A percentile compares a stretch with the other conserved stretches of the same genome.
These are phyloP conservation scores for Priocnemis perturbator DNA, from an alignment of 2,888 invertebrate genomes.

Conservation along the genomic window DNA sequence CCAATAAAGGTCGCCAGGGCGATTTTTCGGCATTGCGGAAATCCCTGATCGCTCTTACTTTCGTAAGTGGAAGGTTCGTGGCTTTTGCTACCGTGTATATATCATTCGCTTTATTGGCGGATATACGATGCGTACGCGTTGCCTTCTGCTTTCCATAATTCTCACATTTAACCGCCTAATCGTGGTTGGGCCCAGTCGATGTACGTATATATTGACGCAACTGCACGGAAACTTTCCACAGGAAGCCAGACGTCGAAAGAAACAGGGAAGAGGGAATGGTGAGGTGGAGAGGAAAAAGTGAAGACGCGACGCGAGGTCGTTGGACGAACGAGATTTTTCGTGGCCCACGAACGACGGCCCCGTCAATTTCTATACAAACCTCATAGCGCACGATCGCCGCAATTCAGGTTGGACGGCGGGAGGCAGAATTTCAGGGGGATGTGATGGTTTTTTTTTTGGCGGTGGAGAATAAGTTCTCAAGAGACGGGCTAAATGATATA, in stretches of 20 bases:
- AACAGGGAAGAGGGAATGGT: conserved; percentile 9
- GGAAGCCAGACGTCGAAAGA: conserved; percentile 32
- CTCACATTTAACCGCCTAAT: conserved; percentile 64
- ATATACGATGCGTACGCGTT: conserved; percentile 32
- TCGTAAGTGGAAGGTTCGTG: conserved; percentile 24
- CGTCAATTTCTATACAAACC: too few relatives aligned
- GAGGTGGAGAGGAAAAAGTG: conserved; percentile 4
- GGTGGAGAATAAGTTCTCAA: background rate
- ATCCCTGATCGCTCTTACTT: conserved; percentile 28
- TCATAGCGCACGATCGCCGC: too few relatives aligned
- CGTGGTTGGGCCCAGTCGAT: conserved; percentile 40
- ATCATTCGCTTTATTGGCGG: conserved; percentile 44
- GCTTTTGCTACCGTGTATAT: conserved; percentile 17
- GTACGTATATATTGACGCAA: conserved; percentile 43
- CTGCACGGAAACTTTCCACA: conserved; percentile 57
- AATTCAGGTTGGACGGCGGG: background rate
- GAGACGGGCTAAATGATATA: conserved; percentile 59
- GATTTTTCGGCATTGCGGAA: conserved; percentile 25
- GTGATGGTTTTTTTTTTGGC: too few relatives aligned
- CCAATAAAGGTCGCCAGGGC: conserved; percentile 35
- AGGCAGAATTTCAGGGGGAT: too few relatives aligned
- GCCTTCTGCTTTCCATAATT: conserved; percentile 65
- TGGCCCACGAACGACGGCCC: background rate
- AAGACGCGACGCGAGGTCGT: background rate
- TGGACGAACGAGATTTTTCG: background rate